Percentiles rank a stretch among this genome's conserved stretches.
Conservation (phyloP, 2,113 vertebrate species). For the Mustela lutreola region DNA sequence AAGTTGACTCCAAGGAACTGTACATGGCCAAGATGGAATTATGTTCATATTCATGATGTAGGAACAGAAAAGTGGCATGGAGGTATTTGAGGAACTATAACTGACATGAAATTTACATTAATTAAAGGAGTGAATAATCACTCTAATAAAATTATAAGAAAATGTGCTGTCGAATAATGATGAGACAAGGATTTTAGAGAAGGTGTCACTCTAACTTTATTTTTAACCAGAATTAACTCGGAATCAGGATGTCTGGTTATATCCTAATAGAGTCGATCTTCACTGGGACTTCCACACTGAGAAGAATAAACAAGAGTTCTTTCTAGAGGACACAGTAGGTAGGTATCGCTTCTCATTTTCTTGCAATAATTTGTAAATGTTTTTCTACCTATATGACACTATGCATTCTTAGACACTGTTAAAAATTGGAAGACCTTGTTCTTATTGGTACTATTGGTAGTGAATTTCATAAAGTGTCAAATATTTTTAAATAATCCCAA, state of each 20-base stretch:
- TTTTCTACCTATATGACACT: not conserved
- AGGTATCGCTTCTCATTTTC: not conserved
- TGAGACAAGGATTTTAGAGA: not conserved
- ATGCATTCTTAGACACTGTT: not conserved
- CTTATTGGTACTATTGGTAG: not conserved
- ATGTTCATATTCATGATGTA: not conserved
- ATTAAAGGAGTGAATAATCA: not conserved
- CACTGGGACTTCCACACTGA: no score
- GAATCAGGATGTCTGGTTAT: not conserved
- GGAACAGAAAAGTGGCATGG: rapidly evolving
- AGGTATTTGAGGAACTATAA: no score
- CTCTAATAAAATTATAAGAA: not conserved
- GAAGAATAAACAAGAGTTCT: not conserved
- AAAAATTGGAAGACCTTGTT: not conserved
- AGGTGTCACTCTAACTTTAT: no score
- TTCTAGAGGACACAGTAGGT: not conserved
- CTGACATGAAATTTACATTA: not conserved
- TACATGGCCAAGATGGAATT: not conserved
- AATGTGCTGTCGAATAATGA: no score
- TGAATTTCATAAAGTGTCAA: no score
- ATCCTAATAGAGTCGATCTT: not conserved
- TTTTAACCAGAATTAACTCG: not conserved
- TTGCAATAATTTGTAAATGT: not conserved
- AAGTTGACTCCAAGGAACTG: no score
- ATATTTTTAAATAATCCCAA: not conserved